Base-by-base conservation (phyloP, 2,888 invertebrate species). In the Drosophila paranaensis region DNA sequence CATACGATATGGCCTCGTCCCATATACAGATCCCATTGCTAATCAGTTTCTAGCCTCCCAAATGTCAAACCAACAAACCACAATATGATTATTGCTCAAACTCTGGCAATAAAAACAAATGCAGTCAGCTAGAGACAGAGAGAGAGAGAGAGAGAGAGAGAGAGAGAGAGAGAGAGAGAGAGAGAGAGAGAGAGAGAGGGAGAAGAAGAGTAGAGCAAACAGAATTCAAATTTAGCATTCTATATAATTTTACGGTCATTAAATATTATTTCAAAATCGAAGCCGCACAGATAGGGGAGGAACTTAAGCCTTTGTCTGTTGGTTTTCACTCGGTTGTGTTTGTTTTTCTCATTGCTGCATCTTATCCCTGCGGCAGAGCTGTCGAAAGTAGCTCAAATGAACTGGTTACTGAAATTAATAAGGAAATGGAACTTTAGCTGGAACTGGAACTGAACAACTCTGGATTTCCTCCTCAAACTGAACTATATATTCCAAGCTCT, bases 181-280 rank as follows among this genome's bases (percentile, higher is more conserved):
- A 33, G 2, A 40, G 39, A 27, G 39, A 10, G 14, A 33, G 33
- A 9, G 2, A 10, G n/a, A 35, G 35, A 11, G 11, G 11, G 11
- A 5, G 37, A 4, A 13, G 10, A 10, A 61, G 35, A 51, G 45
- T 9, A 8, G 40, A 64, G 63, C 45, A 71, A 66, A 58, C 67
- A 30, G 30, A 83, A 56, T 64, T 73, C 57, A 78, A 74, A 74
- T 77, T 84, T 71, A 61, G 62, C 71, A 70, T 81, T 74, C 76
- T 66, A 81, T 82, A 87, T 89, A 82, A 87, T 89, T 87, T 87
- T 88, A 89, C 90, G 90, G 88, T 77, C 90, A 89, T 87, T 87
- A 89, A 85, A 81, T 87, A 88, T 87, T 88, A 89, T 87, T 89
- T 85, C 62, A 74, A 82, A 88, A 82, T 89, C 84, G 79, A 87